These are phyloP conservation scores for Lymantria dispar DNA, from an alignment of 2,888 invertebrate genomes.

Conservation along the genomic window DNA sequence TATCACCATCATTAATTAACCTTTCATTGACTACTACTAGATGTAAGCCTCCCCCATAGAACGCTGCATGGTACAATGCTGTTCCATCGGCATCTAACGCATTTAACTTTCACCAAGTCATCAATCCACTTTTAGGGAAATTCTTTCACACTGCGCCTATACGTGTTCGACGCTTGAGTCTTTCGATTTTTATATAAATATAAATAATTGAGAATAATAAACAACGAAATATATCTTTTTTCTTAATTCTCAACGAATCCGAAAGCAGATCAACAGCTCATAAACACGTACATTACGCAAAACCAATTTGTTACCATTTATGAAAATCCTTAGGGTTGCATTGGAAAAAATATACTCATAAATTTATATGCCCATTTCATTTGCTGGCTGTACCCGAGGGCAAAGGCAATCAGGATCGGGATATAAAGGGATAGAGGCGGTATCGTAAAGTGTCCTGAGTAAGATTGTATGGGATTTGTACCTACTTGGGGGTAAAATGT, in stretches of 20 bases:
- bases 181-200: too few relatives aligned
- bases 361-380: slow-evolving; percentile 55
- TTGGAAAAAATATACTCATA: slow-evolving; percentile 44
- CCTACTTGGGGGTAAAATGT: slow-evolving; percentile 38
- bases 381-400: slow-evolving; percentile 46
- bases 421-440: slow-evolving; percentile 70
- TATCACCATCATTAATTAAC: too few relatives aligned
- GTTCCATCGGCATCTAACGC: too few relatives aligned
- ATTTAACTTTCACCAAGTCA: too few relatives aligned
- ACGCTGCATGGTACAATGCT: too few relatives aligned
- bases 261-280: slow-evolving; percentile 16
- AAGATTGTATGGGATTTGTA: slow-evolving; percentile 72
- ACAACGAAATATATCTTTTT: background rate
- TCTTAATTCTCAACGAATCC: slow-evolving; percentile 1
- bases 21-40: too few relatives aligned
- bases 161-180: too few relatives aligned
- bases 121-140: too few relatives aligned
- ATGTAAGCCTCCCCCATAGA: too few relatives aligned
- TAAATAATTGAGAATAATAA: too few relatives aligned
- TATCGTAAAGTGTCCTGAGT: slow-evolving; percentile 72
- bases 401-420: slow-evolving; percentile 69
- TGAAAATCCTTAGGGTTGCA: slow-evolving; percentile 36
- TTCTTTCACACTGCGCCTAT: too few relatives aligned
- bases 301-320: slow-evolving; percentile 46
- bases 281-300: slow-evolving; percentile 24